Evolutionary conservation across 2,888 invertebrate species (phyloP).

Genomic region (Lasius platythorax): DNA sequence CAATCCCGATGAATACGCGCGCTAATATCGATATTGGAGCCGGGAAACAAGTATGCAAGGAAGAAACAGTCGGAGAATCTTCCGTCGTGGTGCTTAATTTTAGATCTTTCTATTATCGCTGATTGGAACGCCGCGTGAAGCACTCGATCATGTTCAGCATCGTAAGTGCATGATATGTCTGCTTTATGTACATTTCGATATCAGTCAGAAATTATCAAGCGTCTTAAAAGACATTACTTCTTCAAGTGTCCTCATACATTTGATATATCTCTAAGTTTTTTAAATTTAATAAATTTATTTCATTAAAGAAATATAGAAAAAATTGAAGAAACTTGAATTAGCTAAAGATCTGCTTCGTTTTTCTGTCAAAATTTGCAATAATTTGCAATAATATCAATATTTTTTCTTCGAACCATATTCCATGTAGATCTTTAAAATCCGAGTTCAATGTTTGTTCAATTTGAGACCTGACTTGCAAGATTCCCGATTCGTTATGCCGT

Average conservation of each 20-base stretch:
- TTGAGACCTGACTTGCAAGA: slow-evolving; percentile 27
- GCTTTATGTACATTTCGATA: not conserved
- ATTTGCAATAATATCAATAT: not conserved
- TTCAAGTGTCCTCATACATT: not conserved
- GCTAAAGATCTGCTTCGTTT: not conserved
- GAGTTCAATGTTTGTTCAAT: not conserved
- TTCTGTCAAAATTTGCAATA: not conserved
- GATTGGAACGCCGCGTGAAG: not conserved
- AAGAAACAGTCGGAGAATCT: not conserved
- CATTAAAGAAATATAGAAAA: not conserved
- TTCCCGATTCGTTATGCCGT: slow-evolving; percentile 26
- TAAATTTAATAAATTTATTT: not conserved
- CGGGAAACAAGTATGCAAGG: not conserved
- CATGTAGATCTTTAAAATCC: not conserved
- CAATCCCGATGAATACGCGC: slow-evolving; percentile 59
- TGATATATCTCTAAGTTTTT: not conserved
- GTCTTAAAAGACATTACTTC: not conserved
- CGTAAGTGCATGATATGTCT: not conserved
- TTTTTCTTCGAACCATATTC: not conserved
- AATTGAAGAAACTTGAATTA: not conserved
- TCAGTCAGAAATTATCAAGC: not conserved
- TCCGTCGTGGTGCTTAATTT: not conserved
- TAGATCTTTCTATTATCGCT: not conserved
- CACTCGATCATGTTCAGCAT: not conserved
- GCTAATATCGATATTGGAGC: not conserved